These are phyloP conservation scores for Cryptophagus acutangulus DNA, from an alignment of 2,888 invertebrate species.

Conservation along the genomic window DNA sequence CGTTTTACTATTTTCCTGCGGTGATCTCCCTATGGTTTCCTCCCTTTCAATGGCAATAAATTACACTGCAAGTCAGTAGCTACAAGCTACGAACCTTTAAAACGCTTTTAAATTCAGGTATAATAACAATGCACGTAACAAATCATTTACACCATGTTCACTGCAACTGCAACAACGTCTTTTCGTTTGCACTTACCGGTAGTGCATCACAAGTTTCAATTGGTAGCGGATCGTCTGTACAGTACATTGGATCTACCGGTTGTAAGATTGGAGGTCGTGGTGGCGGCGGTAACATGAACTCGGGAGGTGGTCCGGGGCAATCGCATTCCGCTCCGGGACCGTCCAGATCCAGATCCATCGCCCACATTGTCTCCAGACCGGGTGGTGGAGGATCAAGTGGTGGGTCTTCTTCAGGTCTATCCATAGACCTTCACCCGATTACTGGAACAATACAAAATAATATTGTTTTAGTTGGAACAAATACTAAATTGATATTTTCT, in stretches of 20 bases:
- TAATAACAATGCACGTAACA: no score
- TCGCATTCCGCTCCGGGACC: slow-evolving; percentile 70
- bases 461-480: no score
- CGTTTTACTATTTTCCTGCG: no score
- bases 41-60: no score
- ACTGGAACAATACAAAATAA: slow-evolving; percentile 27
- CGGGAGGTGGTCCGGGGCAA: slow-evolving; percentile 71
- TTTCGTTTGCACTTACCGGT: slow-evolving; percentile 68
- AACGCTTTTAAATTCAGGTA: no score
- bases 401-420: slow-evolving; percentile 39
- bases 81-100: no score
- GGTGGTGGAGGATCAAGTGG: slow-evolving; percentile 36
- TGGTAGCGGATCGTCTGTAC: slow-evolving; percentile 65
- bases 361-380: slow-evolving; percentile 58
- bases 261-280: slow-evolving; percentile 69
- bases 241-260: slow-evolving; percentile 59
- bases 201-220: slow-evolving; percentile 72
- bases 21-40: no score
- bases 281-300: slow-evolving; percentile 69
- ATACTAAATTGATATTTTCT: no score
- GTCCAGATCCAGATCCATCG: no score
- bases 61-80: no score
- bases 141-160: no score
- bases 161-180: no score
- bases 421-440: slow-evolving; percentile 40